A percentile compares a stretch with the other conserved stretches of the same genome.
Conservation (phyloP, 2,113 vertebrate species). For the Ptilorrhoa leucosticta region DNA sequence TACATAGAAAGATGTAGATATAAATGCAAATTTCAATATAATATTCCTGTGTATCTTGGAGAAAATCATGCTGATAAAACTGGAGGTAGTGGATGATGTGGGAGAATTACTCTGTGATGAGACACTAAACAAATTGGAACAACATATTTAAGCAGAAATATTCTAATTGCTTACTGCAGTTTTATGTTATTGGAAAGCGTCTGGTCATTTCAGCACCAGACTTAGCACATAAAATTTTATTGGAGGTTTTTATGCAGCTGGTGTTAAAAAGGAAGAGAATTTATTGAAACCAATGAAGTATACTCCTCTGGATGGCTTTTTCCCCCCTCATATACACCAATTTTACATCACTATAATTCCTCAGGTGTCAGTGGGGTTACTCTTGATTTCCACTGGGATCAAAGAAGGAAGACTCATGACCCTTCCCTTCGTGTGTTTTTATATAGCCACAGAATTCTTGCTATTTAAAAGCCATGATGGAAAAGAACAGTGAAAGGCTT, state of each 20-base stretch:
- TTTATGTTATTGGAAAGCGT: constrained; percentile 32
- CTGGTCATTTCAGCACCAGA: constrained; percentile 54
- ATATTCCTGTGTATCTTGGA: neutral
- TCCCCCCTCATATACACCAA: neutral
- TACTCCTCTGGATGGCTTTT: neutral
- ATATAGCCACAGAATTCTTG: neutral
- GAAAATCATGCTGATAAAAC: neutral
- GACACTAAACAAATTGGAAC: constrained; percentile 15
- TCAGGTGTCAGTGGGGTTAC: neutral
- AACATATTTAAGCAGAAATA: constrained; percentile 33
- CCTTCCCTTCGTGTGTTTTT: neutral
- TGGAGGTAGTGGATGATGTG: neutral
- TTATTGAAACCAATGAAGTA: constrained; percentile 46
- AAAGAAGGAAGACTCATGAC: neutral
- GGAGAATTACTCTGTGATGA: neutral
- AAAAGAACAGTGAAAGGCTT: neutral
- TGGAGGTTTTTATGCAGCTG: constrained; percentile 36
- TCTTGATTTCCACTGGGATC: neutral
- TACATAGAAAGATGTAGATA: neutral
- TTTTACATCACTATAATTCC: neutral
- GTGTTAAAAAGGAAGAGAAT: constrained; percentile 45
- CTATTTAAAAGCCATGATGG: neutral
- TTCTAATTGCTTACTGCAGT: constrained; percentile 38
- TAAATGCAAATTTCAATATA: neutral
- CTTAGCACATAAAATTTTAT: constrained; percentile 55